A percentile compares a stretch with the other conserved stretches of the same genome.
Conservation (phyloP, 2,113 vertebrate species). For the Siniperca knerii region DNA sequence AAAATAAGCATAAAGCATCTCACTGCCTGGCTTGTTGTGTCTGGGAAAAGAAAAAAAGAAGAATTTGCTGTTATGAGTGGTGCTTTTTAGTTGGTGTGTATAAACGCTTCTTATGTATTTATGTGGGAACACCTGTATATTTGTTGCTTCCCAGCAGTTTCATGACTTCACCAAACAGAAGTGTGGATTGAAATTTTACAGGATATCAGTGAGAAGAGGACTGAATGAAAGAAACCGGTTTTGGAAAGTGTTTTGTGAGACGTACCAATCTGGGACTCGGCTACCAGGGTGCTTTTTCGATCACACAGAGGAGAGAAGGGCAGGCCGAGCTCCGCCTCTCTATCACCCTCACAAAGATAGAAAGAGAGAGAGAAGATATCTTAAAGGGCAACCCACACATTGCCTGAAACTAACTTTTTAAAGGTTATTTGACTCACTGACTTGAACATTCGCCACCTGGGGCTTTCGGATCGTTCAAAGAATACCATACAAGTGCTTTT, state of each 20-base stretch:
- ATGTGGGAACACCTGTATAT: not conserved
- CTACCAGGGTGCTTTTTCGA: constrained; percentile 90
- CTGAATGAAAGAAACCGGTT: constrained; percentile 13
- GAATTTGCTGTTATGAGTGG: not conserved
- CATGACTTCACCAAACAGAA: not conserved
- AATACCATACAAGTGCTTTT: not conserved
- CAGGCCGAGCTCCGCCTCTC: constrained; percentile 91
- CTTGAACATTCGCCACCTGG: constrained; percentile 8
- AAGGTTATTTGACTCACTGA: constrained; percentile 39
- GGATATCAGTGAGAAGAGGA: not conserved
- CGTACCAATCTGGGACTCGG: constrained; percentile 93
- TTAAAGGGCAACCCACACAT: constrained; percentile 70
- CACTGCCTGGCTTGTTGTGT: not conserved
- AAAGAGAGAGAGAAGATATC: constrained; percentile 67
- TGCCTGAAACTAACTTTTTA: constrained; percentile 56
- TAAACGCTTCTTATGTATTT: not conserved
- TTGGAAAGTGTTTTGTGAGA: constrained; percentile 36
- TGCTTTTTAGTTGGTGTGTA: not conserved
- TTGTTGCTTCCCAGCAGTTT: not conserved
- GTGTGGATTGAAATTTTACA: not conserved
- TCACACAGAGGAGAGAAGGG: constrained; percentile 93
- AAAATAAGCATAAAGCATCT: not conserved
- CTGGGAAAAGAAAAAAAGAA: too few relatives aligned
- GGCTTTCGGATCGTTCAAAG: constrained; percentile 8
- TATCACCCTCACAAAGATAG: constrained; percentile 88